Base-by-base conservation (phyloP, 2,797 vertebrate genomes). In the Acipenser ruthenus region DNA sequence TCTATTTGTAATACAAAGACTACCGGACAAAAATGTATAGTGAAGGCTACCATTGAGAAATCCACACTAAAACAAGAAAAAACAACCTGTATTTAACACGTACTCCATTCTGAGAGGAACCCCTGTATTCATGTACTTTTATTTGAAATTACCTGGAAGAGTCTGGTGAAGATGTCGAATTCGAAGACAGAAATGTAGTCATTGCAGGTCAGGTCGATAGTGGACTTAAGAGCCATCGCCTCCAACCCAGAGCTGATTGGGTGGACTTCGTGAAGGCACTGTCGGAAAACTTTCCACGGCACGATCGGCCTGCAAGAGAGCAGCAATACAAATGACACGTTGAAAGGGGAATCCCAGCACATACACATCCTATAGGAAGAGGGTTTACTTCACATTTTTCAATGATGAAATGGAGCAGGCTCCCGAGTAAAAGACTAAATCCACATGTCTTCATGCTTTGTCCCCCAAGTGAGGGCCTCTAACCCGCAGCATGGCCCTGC, bases 111-210 rank as follows among this genome's bases (percentile, higher is more conserved):
- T 58, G 2, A 9, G 23, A 6, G 18, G 12, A 65, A 47, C 15
- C 18, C 49, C 50, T 10, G 56, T 49, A 59, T 2, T 37, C 2
- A 3, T 37, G 23, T 4, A 37, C 2, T 37, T 37, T 56, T 49
- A 60, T 6, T 59, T 63, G 62, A 71, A 49, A 78, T 83, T 89
- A 98, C 95, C 94, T 97, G 95, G 78, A 98, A 98, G 47, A 98
- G 89, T 72, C 95, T 89, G 65, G 95, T 96, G 84, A 98, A 98
- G 83, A 97, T 97, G 90, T 98, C 95, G 69, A 95, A 98, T 86
- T 98, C 95, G 74, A 98, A 97, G 71, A 98, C 89, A 55, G 95
- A 98, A 82, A 98, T 98, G 79, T 95, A 98, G 86, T 97, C 95
- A 65, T 98, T 98, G 87, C 95, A 98, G 71, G 95, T 97, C 82